Percentiles rank a stretch among this genome's conserved stretches.
These are phyloP conservation scores for Serripes groenlandicus DNA, from an alignment of 2,888 invertebrate species.

Conservation along the genomic window DNA sequence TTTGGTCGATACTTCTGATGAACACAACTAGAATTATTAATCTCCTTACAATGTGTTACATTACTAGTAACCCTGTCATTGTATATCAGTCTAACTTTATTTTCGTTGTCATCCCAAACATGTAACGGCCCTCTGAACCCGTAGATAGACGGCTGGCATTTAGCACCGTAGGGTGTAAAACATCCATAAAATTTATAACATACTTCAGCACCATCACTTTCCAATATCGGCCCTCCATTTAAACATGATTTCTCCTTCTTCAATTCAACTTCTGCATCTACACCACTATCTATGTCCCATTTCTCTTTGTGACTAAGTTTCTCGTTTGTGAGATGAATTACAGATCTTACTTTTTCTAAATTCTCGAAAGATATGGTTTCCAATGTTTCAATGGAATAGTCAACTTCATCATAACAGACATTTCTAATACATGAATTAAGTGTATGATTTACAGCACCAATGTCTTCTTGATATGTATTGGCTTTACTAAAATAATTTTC, in stretches of 20 bases:
- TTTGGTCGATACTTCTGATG: conserved; percentile 24
- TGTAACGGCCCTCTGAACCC: conserved; percentile 71
- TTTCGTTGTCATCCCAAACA: conserved; percentile 62
- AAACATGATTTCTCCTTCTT: not conserved
- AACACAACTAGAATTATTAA: conserved; percentile 7
- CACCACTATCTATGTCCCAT: not conserved
- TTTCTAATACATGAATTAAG: not conserved
- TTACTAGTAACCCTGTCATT: conserved; percentile 59
- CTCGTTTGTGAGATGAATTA: too few species aligned
- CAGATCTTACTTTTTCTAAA: too few species aligned
- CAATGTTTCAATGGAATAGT: too few species aligned
- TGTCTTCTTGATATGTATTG: not conserved
- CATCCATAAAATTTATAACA: conserved; percentile 70
- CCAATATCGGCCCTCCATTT: not conserved
- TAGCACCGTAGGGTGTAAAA: conserved; percentile 73
- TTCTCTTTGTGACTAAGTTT: too few species aligned
- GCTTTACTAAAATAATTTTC: too few species aligned
- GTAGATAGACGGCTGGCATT: conserved; percentile 69
- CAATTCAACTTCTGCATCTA: not conserved
- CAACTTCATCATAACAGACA: not conserved
- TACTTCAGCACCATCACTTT: too few species aligned
- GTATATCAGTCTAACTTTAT: conserved; percentile 56
- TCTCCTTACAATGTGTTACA: conserved; percentile 17
- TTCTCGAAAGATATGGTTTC: too few species aligned
- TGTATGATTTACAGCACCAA: not conserved